Evolutionary conservation across 2,888 invertebrate species (phyloP).

Genomic region (Pollenia labialis): DNA sequence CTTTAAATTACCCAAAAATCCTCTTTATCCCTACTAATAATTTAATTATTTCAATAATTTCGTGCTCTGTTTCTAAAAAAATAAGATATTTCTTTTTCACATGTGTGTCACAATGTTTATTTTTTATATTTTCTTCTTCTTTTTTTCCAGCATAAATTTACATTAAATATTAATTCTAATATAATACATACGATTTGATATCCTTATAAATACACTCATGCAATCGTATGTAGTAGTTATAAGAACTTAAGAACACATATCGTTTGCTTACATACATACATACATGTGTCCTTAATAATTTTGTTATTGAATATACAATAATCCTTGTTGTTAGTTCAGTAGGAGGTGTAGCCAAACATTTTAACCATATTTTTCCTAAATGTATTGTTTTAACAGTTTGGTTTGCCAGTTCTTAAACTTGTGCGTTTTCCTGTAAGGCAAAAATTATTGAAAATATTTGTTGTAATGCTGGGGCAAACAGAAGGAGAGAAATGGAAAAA

Average conservation of each 20-base stretch:
- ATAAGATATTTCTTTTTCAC: too few species aligned
- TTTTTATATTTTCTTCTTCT: slow-evolving; percentile 7
- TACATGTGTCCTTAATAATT: background rate
- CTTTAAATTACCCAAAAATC: too few species aligned
- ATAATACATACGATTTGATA: background rate
- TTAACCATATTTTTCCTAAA: slow-evolving; percentile 25
- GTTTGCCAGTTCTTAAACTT: slow-evolving; percentile 34
- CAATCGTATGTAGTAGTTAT: too few species aligned
- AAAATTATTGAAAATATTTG: background rate
- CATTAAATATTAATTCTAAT: slow-evolving; percentile 27
- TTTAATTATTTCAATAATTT: too few species aligned
- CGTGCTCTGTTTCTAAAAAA: too few species aligned
- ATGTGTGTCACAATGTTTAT: too few species aligned
- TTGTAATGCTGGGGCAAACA: background rate
- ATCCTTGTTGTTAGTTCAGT: background rate
- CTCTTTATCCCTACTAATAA: too few species aligned
- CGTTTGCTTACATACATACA: background rate
- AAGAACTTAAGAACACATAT: too few species aligned
- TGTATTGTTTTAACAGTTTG: slow-evolving; percentile 35
- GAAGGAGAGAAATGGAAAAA: slow-evolving; percentile 3
- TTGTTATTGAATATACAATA: slow-evolving; percentile 37
- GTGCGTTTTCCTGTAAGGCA: background rate
- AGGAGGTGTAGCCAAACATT: background rate
- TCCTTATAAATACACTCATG: background rate
- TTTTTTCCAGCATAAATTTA: slow-evolving; percentile 39